phyloP scores from a whole-genome alignment of 2,797 vertebrate genomes.

The Cryptoblepharus egeriae region DNA sequence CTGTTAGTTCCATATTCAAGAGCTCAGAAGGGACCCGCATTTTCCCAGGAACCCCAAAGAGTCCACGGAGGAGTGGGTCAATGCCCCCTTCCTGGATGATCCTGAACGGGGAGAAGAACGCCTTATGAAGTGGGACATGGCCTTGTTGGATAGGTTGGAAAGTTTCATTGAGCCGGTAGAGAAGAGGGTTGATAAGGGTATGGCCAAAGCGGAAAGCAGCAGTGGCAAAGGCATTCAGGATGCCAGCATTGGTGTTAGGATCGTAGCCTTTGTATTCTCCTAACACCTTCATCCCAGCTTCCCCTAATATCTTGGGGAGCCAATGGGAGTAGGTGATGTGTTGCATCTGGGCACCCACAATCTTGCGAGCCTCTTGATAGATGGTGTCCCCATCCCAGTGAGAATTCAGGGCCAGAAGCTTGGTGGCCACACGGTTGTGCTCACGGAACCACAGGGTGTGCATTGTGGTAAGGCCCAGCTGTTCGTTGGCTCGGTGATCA shows the following conservation, averaged over 20 bases:
- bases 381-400: slow-evolving; percentile 77
- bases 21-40: slow-evolving; percentile 76
- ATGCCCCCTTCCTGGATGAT: slow-evolving; percentile 76
- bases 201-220: slow-evolving; percentile 79
- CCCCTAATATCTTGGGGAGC: slow-evolving; percentile 77
- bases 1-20: slow-evolving; percentile 77
- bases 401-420: slow-evolving; percentile 70
- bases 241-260: slow-evolving; percentile 70
- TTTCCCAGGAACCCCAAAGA: slow-evolving; percentile 76
- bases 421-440: slow-evolving; percentile 69
- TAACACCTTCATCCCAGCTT: slow-evolving; percentile 74
- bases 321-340: slow-evolving; percentile 76
- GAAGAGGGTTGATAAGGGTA: slow-evolving; percentile 76
- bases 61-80: slow-evolving; percentile 74
- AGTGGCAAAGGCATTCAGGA: slow-evolving; percentile 76
- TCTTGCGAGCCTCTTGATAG: slow-evolving; percentile 75
- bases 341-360: slow-evolving; percentile 78
- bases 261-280: slow-evolving; percentile 76
- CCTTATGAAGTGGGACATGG: slow-evolving; percentile 75
- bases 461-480: slow-evolving; percentile 76
- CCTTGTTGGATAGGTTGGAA: slow-evolving; percentile 76
- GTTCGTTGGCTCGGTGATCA: slow-evolving; percentile 77
- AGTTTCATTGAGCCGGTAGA: slow-evolving; percentile 72
- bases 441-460: slow-evolving; percentile 79
- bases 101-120: slow-evolving; percentile 79